These are phyloP conservation scores for Chydorus sphaericus DNA, from an alignment of 2,888 invertebrate genomes.

Conservation along the genomic window DNA sequence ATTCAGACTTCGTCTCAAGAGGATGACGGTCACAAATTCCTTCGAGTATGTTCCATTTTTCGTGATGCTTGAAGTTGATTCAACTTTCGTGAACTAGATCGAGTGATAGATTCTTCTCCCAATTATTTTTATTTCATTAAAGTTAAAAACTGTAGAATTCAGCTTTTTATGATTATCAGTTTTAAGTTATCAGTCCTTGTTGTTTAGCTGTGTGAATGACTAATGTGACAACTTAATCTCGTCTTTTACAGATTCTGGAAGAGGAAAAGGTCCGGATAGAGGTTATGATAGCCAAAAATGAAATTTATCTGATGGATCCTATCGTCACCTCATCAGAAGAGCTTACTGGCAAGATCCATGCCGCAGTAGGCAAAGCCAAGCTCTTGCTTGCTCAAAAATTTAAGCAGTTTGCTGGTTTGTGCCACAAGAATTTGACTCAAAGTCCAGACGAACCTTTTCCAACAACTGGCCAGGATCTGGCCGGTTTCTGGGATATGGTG, in stretches of 20 bases:
- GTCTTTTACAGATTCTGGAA: slow-evolving; percentile 42
- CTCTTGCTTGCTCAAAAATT: slow-evolving; percentile 81
- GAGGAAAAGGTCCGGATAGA: slow-evolving; percentile 52
- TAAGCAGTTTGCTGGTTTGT: slow-evolving; percentile 80
- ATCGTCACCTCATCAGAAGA: slow-evolving; percentile 45
- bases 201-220: too few species aligned
- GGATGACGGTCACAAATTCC: slow-evolving; percentile 63
- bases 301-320: slow-evolving; percentile 45
- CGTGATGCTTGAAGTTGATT: background rate
- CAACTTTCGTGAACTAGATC: background rate
- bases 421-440: slow-evolving; percentile 49
- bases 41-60: slow-evolving; percentile 33
- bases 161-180: background rate
- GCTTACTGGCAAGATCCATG: slow-evolving; percentile 63
- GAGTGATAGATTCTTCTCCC: too few species aligned
- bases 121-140: too few species aligned
- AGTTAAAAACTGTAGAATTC: too few species aligned
- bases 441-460: slow-evolving; percentile 64
- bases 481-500: slow-evolving; percentile 98
- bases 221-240: too few species aligned
- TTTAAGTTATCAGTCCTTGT: background rate
- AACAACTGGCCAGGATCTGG: slow-evolving; percentile 75
- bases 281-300: slow-evolving; percentile 46
- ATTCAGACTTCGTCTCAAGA: background rate
- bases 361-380: slow-evolving; percentile 81